Percentiles rank a stretch among this genome's conserved stretches.
phyloP scores from a whole-genome alignment of 1,140 invertebrate species.

The Mizuhopecten yessoensis region DNA sequence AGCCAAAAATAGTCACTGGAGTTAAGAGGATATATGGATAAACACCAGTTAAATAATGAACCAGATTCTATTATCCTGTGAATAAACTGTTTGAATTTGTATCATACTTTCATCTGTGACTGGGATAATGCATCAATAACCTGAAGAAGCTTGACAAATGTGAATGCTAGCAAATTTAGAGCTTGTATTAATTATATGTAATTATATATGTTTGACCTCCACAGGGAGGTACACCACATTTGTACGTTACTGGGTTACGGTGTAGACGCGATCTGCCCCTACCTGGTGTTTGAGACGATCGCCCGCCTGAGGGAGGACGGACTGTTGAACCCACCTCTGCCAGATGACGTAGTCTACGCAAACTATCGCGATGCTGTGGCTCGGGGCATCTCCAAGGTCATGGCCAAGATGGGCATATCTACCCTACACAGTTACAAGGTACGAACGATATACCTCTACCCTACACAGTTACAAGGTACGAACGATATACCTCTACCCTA shows the following conservation, averaged over 20 bases:
- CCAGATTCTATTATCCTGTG: too few species aligned
- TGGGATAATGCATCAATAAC: too few species aligned
- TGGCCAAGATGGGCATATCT: constrained; percentile 99
- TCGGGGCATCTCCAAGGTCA: constrained; percentile 88
- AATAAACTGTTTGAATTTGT: too few species aligned
- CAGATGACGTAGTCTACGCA: constrained; percentile 93
- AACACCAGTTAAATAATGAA: too few species aligned
- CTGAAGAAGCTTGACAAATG: too few species aligned
- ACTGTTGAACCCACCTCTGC: constrained; percentile 89
- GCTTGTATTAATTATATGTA: too few species aligned
- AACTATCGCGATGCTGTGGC: constrained; percentile 86
- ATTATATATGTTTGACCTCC: neutral
- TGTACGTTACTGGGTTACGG: constrained; percentile 98
- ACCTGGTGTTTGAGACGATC: constrained; percentile 97
- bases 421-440: constrained; percentile 99
- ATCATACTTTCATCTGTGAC: too few species aligned
- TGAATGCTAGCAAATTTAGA: too few species aligned
- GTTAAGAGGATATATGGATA: too few species aligned
- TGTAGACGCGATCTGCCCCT: constrained; percentile 98
- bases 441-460: neutral
- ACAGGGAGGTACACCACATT: constrained; percentile 96
- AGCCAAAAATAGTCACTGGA: too few species aligned
- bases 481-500: neutral
- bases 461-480: neutral
- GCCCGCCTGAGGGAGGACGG: constrained; percentile 91